Evolutionary conservation across 2,888 invertebrate species (phyloP).

Genomic region (Thera obeliscata): DNA sequence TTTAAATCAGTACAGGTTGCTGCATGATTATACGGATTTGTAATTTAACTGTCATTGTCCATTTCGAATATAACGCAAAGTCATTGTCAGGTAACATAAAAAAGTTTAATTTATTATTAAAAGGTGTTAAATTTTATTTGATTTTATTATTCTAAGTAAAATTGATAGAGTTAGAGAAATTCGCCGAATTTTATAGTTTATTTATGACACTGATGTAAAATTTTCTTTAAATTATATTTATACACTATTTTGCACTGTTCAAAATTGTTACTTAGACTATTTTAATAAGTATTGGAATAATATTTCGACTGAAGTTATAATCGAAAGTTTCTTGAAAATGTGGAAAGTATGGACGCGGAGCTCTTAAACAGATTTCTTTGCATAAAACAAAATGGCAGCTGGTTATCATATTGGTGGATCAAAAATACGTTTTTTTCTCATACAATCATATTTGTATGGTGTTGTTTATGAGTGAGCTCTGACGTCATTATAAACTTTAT

Average conservation of each 20-base stretch:
- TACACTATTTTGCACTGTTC: slow-evolving; percentile 27
- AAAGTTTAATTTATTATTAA: slow-evolving; percentile 23
- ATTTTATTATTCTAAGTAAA: slow-evolving; percentile 6
- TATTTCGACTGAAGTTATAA: slow-evolving; percentile 42
- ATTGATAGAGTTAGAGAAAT: slow-evolving; percentile 7
- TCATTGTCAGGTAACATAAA: slow-evolving; percentile 12
- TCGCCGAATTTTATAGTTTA: slow-evolving; percentile 23
- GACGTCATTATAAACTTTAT: slow-evolving; percentile 14
- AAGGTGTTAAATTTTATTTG: slow-evolving; percentile 19
- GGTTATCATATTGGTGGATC: slow-evolving; percentile 3
- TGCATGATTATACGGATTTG: background rate
- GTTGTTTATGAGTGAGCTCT: slow-evolving; percentile 16
- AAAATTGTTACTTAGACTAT: slow-evolving; percentile 25
- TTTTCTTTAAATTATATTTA: slow-evolving; percentile 12
- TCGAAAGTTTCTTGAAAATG: slow-evolving; percentile 49
- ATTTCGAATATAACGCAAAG: slow-evolving; percentile 16
- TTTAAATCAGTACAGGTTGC: background rate
- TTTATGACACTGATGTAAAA: slow-evolving; percentile 23
- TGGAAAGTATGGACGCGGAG: slow-evolving; percentile 7
- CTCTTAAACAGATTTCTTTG: slow-evolving; percentile 4
- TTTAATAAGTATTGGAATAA: slow-evolving; percentile 20
- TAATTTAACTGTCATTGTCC: slow-evolving; percentile 5
- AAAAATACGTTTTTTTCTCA: slow-evolving; percentile 1
- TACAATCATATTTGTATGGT: background rate
- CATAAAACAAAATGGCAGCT: slow-evolving; percentile 14